Base-by-base conservation (phyloP, 2,888 invertebrate species). In the Malthinus flaveolus region DNA sequence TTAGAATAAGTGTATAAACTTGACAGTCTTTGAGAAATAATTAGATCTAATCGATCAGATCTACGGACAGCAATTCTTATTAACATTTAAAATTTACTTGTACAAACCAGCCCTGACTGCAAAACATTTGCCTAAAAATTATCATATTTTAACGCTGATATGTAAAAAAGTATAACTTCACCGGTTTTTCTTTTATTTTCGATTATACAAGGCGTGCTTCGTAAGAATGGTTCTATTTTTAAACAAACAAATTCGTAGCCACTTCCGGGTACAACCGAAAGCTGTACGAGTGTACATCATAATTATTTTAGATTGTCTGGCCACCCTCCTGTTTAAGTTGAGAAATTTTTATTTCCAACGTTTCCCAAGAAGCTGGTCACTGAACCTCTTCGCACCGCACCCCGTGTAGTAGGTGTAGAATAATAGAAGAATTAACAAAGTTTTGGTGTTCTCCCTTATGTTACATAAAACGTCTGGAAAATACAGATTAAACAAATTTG, bases 31-130 rank as follows among this genome's bases (percentile, higher is more conserved):
- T 23, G 23, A 23, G 49, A 50, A 42, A 49, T 56, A 46, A 45
- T 56, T 51, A 59, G 59, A 59, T 59, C 59, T 55, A 59, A 46
- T 45, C 9, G 31, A 39, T 23, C 59, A 59, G 55, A 55, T 59
- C 59, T 54, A 59, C 54, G 59, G 59, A 59, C 64, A 64, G 51
- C 60, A 60, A 61, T 56, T 52, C 52, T 61, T 55, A 61, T 50
- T 50, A 49, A 61, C 34, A 33, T 51, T 32, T 48, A 8, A 45
- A 51, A 33, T 23, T n/a, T 42, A 54, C 35, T 34, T 12, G 33
- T 23, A 35, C 39, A 31, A 32, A 42, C 39, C 39, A 47, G 52
- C 35, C 52, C 12, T 39, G 36, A 31, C 11, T 47, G 47, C 52
- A 52, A 51, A 52, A 44, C 45, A 15, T 42, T 42, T 15, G 23